phyloP scores from a whole-genome alignment of 2,888 invertebrate genomes.

The Acrocera orbiculus region DNA sequence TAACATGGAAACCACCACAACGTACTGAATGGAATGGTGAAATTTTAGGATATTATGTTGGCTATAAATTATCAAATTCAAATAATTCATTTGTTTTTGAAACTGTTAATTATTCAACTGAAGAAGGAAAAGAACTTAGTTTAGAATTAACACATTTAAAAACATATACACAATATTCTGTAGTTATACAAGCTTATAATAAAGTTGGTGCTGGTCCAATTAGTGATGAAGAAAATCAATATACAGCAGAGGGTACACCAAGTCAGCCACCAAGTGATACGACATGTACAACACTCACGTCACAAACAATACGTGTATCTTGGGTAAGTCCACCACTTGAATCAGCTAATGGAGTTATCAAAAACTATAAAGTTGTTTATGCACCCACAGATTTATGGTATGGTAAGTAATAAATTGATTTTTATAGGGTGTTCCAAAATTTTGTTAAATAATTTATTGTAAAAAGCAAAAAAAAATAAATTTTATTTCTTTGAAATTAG shows the following conservation, averaged over 20 bases:
- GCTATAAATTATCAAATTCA: constrained; percentile 66
- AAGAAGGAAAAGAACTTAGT: constrained; percentile 80
- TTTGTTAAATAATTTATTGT: neutral
- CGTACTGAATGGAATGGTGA: constrained; percentile 86
- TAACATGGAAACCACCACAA: constrained; percentile 81
- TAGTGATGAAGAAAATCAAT: constrained; percentile 73
- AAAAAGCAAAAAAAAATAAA: too few relatives aligned
- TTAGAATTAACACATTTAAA: constrained; percentile 64
- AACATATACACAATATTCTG: constrained; percentile 90
- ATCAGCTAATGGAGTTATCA: constrained; percentile 85
- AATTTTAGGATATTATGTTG: constrained; percentile 78
- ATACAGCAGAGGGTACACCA: constrained; percentile 87
- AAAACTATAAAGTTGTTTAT: constrained; percentile 88
- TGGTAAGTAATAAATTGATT: constrained; percentile 42
- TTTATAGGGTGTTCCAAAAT: neutral
- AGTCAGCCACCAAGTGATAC: constrained; percentile 85
- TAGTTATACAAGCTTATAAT: constrained; percentile 89
- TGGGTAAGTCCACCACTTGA: constrained; percentile 89
- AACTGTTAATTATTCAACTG: constrained; percentile 79
- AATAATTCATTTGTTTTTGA: constrained; percentile 80
- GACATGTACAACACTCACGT: constrained; percentile 80
- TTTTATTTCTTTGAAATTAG: too few relatives aligned
- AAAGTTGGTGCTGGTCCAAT: constrained; percentile 85
- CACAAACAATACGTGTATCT: constrained; percentile 82
- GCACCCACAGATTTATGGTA: constrained; percentile 85